Evolutionary conservation across 2,113 vertebrate species (phyloP), one percentile per base, ranked within the genome.

Genomic region (Cavia porcellus): DNA sequence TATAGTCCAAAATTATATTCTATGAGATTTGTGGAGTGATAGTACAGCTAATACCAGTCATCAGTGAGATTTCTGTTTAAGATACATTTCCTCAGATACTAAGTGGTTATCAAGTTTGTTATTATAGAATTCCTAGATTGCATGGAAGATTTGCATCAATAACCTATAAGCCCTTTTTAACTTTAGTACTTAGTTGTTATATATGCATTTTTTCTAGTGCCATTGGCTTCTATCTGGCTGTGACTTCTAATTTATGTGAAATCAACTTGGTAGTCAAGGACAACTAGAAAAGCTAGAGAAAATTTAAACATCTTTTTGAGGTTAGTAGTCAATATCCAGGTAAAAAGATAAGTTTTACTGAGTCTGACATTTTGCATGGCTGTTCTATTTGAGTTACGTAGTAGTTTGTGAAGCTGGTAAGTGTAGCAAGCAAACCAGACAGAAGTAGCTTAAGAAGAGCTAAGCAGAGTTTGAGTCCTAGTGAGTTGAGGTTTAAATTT

Each of bases 341-440:
- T 93, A 47, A 96, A 87, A 84, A 82, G 66, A 92, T 86, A 90
- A 94, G 59, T 47, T 89, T 35, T 57, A 50, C 19, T 75, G n/a
- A 93, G 14, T 32, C 20, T 89, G 35, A 47, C 28, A 52, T 93
- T 90, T 72, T 90, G 38, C 68, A 85, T 92, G 62, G 1, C 62
- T 74, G 80, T 92, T 95, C 84, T 81, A 3, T 90, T 94, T 86
- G 59, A 92, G 66, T 38, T 47, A 70, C 64, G 72, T 94, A 45
- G 66, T 92, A 22, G 75, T 90, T 86, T 70, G 75, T 86, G 75
- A 83, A 66, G 55, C 47, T 64, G 17, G 1, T 77, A 50, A n/a
- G 9, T 79, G 35, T 90, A 66, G 86, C 52, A 89, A n/a, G 24
- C 50, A 57, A 52, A 38, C n/a, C 47, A 77, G 59, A 79, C 32